These are phyloP conservation scores for Urechis unicinctus DNA, from an alignment of 2,888 invertebrate species.

Conservation along the genomic window DNA sequence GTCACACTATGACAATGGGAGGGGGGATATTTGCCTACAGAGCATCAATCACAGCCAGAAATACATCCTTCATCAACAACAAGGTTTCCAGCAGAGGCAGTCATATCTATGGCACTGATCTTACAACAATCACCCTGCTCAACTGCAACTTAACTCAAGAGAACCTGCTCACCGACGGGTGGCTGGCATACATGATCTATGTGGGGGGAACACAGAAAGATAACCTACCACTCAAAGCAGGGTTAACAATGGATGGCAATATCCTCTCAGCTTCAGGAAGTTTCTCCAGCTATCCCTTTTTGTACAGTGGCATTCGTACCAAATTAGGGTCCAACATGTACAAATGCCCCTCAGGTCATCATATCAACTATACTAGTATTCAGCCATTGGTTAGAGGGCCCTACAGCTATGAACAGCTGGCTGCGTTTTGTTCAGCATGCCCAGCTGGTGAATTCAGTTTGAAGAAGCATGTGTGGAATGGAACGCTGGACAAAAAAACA, in stretches of 20 bases:
- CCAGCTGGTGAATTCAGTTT: neutral
- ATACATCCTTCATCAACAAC: neutral
- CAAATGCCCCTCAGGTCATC: no score
- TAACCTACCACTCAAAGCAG: no score
- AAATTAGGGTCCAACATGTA: neutral
- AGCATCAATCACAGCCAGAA: neutral
- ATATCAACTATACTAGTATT: no score
- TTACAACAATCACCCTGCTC: conserved; percentile 19
- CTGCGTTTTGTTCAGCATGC: neutral
- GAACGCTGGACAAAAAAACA: no score
- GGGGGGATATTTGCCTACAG: neutral
- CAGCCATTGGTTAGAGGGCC: neutral
- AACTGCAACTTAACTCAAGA: conserved; percentile 2
- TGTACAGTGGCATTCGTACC: neutral
- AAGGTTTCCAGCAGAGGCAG: neutral
- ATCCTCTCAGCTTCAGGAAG: neutral
- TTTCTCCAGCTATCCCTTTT: neutral
- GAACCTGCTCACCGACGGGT: neutral
- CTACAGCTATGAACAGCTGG: neutral
- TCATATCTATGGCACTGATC: neutral
- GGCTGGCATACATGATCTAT: neutral
- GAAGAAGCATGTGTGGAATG: no score
- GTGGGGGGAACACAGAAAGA: no score
- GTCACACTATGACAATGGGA: neutral
- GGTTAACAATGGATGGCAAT: neutral